Base-by-base conservation (phyloP, 2,797 vertebrate species). In the Pelobates cultripes region DNA sequence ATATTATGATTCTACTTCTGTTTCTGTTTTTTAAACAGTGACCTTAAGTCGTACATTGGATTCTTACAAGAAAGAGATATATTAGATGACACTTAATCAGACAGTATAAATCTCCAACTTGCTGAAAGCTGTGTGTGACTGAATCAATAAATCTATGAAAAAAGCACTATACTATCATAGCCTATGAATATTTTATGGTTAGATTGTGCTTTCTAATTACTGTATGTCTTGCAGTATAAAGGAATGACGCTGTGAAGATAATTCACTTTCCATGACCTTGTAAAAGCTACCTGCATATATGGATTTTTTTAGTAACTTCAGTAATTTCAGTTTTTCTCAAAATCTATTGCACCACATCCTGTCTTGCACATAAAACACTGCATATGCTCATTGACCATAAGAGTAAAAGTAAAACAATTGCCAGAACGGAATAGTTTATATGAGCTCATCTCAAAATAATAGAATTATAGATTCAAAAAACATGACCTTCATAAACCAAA, bases 131-230 rank as follows among this genome's bases (percentile, higher is more conserved):
- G 13, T 17, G 7, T 74, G 57, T 74, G 41, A n/a, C 40, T 61
- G 28, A 61, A 74, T 74, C 72, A 74, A 74, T 74, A 74, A 74
- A 74, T 74, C 72, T 74, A 74, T 60, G 45, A 7, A 43, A 41
- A 73, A 55, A 60, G 72, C 55, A 61, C 72, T 74, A 74, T 74
- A 61, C 72, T 57, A 61, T 74, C 53, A 74, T 74, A 74, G 53
- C 72, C 41, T 61, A 61, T 74, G 72, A 74, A 74, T 74, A 74
- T 74, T 74, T 74, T 74, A 74, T 61, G 53, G 55, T 61, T n/a
- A 74, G 72, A 55, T 73, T 73, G 71, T 47, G 51, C 71, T 57
- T 61, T 43, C 72, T 74, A 74, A 74, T 61, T 74, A 74, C 72
- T 74, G 72, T 61, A 44, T 61, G 53, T 61, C 72, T 74, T 74